Evolutionary conservation across 2,888 invertebrate genomes (phyloP).

Genomic region (Ctena decussata): DNA sequence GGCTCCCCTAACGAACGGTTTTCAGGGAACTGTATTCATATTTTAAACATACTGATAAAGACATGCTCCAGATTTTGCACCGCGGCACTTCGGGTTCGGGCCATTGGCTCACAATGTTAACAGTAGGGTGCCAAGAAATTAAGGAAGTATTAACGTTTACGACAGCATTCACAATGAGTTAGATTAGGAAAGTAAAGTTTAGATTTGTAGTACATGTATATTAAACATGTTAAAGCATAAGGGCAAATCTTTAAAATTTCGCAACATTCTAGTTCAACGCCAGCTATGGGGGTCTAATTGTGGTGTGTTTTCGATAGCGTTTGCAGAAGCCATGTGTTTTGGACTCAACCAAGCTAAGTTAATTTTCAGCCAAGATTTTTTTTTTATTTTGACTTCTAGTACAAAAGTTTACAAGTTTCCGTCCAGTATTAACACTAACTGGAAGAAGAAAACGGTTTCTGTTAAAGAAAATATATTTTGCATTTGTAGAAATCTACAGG

Average conservation of each 20-base stretch:
- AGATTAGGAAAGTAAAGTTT: neutral
- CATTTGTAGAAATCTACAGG: neutral
- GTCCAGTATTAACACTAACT: neutral
- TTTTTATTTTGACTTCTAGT: neutral
- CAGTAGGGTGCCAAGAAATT: neutral
- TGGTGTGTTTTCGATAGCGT: conserved; percentile 3
- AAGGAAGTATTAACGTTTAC: neutral
- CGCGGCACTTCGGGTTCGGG: neutral
- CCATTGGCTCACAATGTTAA: conserved; percentile 8
- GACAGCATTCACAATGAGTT: neutral
- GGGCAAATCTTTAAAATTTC: neutral
- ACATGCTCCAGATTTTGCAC: conserved; percentile 3
- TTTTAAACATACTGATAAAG: neutral
- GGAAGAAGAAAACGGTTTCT: neutral
- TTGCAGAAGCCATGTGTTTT: neutral
- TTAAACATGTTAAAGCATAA: neutral
- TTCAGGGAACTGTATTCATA: neutral
- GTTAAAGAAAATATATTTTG: conserved; percentile 7
- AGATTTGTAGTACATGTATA: neutral
- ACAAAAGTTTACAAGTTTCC: neutral
- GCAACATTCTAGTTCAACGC: neutral
- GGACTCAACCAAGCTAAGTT: neutral
- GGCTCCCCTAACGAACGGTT: neutral
- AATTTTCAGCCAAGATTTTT: neutral
- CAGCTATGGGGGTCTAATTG: neutral